These are phyloP conservation scores for Anarsia innoxiella DNA, from an alignment of 2,888 invertebrate genomes.

Conservation along the genomic window DNA sequence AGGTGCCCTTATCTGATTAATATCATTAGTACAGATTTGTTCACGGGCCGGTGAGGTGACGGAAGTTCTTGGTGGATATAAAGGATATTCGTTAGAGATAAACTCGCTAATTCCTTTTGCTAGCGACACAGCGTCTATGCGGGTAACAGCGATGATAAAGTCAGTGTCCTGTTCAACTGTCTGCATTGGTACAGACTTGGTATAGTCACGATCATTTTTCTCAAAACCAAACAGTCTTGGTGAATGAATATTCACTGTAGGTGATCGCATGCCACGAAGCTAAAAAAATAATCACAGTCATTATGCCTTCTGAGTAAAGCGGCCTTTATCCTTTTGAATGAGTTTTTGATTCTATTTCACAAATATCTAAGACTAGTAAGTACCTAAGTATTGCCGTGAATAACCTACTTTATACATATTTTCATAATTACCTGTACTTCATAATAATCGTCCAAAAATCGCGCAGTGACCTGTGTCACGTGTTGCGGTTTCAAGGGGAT, in stretches of 20 bases:
- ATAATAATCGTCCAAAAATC: constrained; percentile 38
- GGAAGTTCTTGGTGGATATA: constrained; percentile 39
- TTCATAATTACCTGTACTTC: too few species aligned
- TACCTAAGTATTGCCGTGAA: too few species aligned
- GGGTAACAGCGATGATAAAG: constrained; percentile 46
- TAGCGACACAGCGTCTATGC: constrained; percentile 42
- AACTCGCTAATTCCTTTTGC: constrained; percentile 37
- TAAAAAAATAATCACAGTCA: constrained; percentile 18
- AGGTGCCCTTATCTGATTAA: constrained; percentile 38
- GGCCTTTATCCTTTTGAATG: not conserved
- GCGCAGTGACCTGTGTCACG: constrained; percentile 26
- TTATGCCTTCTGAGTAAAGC: not conserved
- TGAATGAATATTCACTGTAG: constrained; percentile 11
- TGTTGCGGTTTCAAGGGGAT: constrained; percentile 27
- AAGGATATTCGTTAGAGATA: constrained; percentile 45
- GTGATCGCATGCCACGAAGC: constrained; percentile 41
- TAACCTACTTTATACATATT: too few species aligned
- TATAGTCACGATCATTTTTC: constrained; percentile 37
- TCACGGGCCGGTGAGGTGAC: constrained; percentile 30
- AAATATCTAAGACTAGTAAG: too few species aligned
- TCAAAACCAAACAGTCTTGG: constrained; percentile 43
- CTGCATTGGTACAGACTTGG: constrained; percentile 19
- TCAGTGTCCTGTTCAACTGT: constrained; percentile 29
- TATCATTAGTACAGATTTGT: constrained; percentile 51
- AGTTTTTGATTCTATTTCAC: too few species aligned